Base-by-base conservation (phyloP, 2,113 vertebrate species). In the Hippocampus mohnikei region DNA sequence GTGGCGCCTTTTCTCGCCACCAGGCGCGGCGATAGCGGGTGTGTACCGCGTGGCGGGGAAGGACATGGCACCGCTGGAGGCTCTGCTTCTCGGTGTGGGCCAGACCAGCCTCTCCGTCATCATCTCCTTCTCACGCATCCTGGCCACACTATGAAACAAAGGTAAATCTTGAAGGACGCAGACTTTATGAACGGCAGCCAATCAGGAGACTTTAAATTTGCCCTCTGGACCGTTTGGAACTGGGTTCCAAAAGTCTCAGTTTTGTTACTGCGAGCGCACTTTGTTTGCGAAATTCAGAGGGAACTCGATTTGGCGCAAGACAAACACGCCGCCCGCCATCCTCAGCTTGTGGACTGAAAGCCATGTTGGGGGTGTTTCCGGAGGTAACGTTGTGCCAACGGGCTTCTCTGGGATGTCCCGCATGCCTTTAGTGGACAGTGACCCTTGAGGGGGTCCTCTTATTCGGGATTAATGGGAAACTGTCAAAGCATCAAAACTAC, bases 41-140 rank as follows among this genome's bases (percentile, higher is more conserved):
- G 97, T 99, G 83, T 98, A 98, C 92, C 92, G 96, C 33, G 95
- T 98, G 2, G 96, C 97, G 0, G 97, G 97, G 66, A 99, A 98
- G 90, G 95, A 94, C 86, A 99, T 99, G 96, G 94, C 94, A 60
- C 97, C 96, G 0, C 85, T 99, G 81, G 94, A 99, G 92, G 96
- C 97, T 1, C 92, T 99, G 88, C 94, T 98, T 55, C 95, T 98
- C 73, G 97, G 97, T 3, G 92, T 95, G 58, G 97, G 97, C 59
- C 97, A 99, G 91, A 99, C 96, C 67, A 90, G 94, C 65, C 88
- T 99, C 81, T 95, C 95, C 0, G 67, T 98, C 79, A 84, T 99
- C 88, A 95, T 98, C 71, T 97, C 96, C 67, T 96, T 97, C 90
- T 97, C 97, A 29, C 94, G 96, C 78, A 90, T 98, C 89, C 93